Evolutionary conservation across 2,797 vertebrate species (phyloP).

Genomic region (Enteromius fasciolatus): DNA sequence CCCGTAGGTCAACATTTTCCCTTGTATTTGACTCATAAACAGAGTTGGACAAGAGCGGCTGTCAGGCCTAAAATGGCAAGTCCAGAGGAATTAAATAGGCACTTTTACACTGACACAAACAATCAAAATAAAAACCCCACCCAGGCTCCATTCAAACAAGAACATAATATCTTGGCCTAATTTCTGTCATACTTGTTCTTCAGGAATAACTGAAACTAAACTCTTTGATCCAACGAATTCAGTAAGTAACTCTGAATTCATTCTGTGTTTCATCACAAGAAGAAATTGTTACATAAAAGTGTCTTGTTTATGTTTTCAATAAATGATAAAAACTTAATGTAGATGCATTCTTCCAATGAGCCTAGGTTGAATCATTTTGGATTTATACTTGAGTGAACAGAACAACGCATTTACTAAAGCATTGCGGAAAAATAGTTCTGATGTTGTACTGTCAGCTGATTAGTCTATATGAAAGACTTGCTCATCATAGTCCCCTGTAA

Average conservation of each 20-base stretch:
- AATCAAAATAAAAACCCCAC: conserved; percentile 9
- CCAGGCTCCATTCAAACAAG: not conserved
- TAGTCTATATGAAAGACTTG: conserved; percentile 14
- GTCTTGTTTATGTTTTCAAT: not conserved
- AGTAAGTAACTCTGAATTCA: not conserved
- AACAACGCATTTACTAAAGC: no score
- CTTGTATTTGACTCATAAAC: conserved; percentile 46
- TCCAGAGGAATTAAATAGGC: not conserved
- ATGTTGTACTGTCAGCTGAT: not conserved
- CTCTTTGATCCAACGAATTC: not conserved
- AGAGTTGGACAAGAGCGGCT: conserved; percentile 33
- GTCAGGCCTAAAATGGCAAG: conserved; percentile 24
- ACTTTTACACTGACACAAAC: not conserved
- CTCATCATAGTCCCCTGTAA: not conserved
- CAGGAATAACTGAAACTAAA: conserved; percentile 24
- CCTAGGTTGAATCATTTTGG: no score
- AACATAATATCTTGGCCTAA: not conserved
- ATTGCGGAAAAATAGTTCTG: not conserved
- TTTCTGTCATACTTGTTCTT: conserved; percentile 31
- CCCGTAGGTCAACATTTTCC: conserved; percentile 60
- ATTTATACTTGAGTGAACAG: no score
- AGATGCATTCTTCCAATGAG: not conserved
- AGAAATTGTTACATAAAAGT: not conserved
- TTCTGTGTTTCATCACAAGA: not conserved
- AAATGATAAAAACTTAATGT: not conserved